These are phyloP conservation scores for Lophius piscatorius DNA, from an alignment of 2,113 vertebrate genomes.

Conservation along the genomic window DNA sequence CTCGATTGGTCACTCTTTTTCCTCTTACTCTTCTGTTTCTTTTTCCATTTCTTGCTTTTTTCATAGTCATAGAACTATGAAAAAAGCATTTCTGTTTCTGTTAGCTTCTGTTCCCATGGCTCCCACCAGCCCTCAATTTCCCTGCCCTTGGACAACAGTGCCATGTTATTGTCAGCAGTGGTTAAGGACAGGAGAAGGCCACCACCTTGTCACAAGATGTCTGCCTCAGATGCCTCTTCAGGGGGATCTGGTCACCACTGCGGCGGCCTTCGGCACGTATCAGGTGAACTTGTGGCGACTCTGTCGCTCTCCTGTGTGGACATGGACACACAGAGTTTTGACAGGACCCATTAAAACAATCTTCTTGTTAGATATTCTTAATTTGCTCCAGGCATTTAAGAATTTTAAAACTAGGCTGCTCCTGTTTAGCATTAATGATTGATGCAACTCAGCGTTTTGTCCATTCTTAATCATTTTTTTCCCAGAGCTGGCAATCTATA, in stretches of 20 bases:
- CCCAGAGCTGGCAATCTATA: not conserved
- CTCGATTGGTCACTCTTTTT: not conserved
- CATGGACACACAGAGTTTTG: conserved; percentile 20
- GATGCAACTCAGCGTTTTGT: conserved; percentile 4
- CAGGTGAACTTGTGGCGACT: conserved; percentile 42
- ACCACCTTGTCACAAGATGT: conserved; percentile 71
- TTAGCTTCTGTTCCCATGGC: conserved; percentile 12
- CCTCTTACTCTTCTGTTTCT: not conserved
- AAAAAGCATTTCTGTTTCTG: conserved; percentile 21
- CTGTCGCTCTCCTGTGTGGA: conserved; percentile 10
- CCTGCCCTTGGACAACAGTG: conserved; percentile 24
- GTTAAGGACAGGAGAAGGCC: conserved; percentile 60
- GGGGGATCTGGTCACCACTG: conserved; percentile 47
- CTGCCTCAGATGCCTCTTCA: conserved; percentile 66
- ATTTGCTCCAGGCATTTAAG: conserved; percentile 42
- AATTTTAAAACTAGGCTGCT: conserved; percentile 34
- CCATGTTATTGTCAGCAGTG: conserved; percentile 37
- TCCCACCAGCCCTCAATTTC: conserved; percentile 3
- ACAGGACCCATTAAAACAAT: not conserved
- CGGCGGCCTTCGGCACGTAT: conserved; percentile 55
- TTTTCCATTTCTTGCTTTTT: conserved; percentile 4
- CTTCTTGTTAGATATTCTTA: conserved; percentile 50
- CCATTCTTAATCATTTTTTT: no score
- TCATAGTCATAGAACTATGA: conserved; percentile 10
- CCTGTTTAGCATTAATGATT: conserved; percentile 37